Evolutionary conservation across 2,113 vertebrate species (phyloP).

Genomic region (Castor canadensis): DNA sequence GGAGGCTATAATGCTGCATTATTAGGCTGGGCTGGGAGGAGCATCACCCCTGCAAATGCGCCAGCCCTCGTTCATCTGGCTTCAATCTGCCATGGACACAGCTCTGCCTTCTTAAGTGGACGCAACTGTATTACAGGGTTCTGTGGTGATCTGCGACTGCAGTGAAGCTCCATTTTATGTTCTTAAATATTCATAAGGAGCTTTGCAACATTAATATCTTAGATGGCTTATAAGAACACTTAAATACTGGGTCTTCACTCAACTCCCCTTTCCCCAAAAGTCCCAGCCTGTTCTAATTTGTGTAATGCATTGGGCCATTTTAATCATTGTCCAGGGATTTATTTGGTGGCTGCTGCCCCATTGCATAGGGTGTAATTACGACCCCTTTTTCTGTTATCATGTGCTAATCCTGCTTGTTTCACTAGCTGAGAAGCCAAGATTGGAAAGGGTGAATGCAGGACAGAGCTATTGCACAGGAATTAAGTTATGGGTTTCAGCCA

Average conservation of each 20-base stretch:
- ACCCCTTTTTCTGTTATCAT: slow-evolving; percentile 80
- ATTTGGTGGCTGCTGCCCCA: slow-evolving; percentile 81
- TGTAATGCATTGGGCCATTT: slow-evolving; percentile 93
- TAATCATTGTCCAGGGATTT: slow-evolving; percentile 92
- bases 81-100: slow-evolving; percentile 86
- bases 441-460: slow-evolving; percentile 67
- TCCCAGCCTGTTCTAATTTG: slow-evolving; percentile 93
- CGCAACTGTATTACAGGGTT: slow-evolving; percentile 86
- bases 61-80: slow-evolving; percentile 83
- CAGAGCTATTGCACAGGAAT: slow-evolving; percentile 73
- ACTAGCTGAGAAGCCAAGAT: slow-evolving; percentile 79
- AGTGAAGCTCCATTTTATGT: slow-evolving; percentile 93
- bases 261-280: slow-evolving; percentile 77
- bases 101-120: slow-evolving; percentile 88
- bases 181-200: slow-evolving; percentile 99
- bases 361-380: slow-evolving; percentile 87
- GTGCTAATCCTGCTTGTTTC: slow-evolving; percentile 86
- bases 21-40: slow-evolving; percentile 56
- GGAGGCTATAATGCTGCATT: slow-evolving; percentile 47
- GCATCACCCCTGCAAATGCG: slow-evolving; percentile 71
- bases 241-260: slow-evolving; percentile 95
- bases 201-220: slow-evolving; percentile 99
- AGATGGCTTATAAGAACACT: slow-evolving; percentile 99
- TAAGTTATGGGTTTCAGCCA: slow-evolving; percentile 16
- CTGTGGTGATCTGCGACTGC: slow-evolving; percentile 84